Evolutionary conservation across 2,888 invertebrate genomes (phyloP).

Genomic region (Bembecia ichneumoniformis): DNA sequence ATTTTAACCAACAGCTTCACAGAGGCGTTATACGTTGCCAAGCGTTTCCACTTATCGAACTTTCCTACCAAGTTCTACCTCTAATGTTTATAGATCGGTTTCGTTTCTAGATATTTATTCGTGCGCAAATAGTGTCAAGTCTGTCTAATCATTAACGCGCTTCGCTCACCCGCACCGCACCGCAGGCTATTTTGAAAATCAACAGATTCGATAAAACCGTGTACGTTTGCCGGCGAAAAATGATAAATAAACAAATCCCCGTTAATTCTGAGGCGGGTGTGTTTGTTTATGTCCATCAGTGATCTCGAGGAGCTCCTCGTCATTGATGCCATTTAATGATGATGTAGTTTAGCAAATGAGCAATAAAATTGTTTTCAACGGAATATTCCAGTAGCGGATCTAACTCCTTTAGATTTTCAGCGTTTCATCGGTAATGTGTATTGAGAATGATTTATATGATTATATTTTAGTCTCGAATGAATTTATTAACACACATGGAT

Average conservation of each 20-base stretch:
- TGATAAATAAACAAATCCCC: neutral
- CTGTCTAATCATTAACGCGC: neutral
- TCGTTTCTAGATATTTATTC: no score
- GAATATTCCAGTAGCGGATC: neutral
- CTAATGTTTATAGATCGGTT: no score
- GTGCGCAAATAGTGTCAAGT: no score
- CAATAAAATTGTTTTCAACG: neutral
- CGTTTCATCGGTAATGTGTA: neutral
- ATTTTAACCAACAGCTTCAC: neutral
- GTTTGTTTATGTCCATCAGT: constrained; percentile 23
- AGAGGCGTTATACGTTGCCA: no score
- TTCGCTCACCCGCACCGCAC: neutral
- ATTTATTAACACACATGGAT: no score
- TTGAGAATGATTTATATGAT: neutral
- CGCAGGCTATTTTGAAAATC: neutral
- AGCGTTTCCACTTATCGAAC: no score
- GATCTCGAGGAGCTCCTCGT: constrained; percentile 11
- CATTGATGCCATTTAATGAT: constrained; percentile 16
- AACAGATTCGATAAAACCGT: neutral
- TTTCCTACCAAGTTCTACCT: no score
- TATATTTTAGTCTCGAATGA: no score
- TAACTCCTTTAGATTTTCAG: neutral
- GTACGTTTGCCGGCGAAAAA: neutral
- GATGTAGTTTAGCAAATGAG: neutral
- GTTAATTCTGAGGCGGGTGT: constrained; percentile 9